Base-by-base conservation (phyloP, 1,140 invertebrate genomes). In the Drosophila neocordata region DNA sequence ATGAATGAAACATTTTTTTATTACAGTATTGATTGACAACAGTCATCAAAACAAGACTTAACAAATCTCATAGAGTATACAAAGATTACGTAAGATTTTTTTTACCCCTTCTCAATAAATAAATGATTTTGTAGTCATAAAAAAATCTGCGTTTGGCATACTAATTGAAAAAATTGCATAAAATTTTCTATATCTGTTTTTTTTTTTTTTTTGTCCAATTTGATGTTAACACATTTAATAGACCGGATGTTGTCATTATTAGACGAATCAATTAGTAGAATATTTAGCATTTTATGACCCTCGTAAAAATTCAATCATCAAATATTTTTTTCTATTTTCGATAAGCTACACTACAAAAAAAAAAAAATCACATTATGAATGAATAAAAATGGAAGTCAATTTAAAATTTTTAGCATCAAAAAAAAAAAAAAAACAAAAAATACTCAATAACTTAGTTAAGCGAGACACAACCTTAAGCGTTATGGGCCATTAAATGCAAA, bases 401-500 rank as follows among this genome's bases (percentile, higher is more conserved):
- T 24, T 41, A 13, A 20, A 24, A 53, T 53, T 73, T 64, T 52
- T 8, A 48, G 37, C 41, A 66, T 65, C 51, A 31, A 72, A 41
- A 51, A 41, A 31, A 41, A 63, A 70, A 44, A 12, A 15, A 15
- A 13, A 12, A 22, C 34, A 9, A n/a, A 9, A 53, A 53, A 60
- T 60, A 53, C 20, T 27, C n/a, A 53, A 53, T 53, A 18, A 56
- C 53, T 73, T 73, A 65, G 57, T 64, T 64, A 76, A 68, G 73
- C 73, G 59, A 68, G 68, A 68, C 59, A 52, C 69, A 38, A 64
- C 53, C 73, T 60, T 56, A 65, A 64, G 48, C 65, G 65, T 80
- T 85, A 84, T 85, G 80, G 77, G 66, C 68, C 77, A 81, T 84
- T 87, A 84, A 84, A 81, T 85, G 81, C 69, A 66, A 35, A 76